These are phyloP conservation scores for Nowickia ferox DNA, from an alignment of 2,888 invertebrate species.

Conservation along the genomic window DNA sequence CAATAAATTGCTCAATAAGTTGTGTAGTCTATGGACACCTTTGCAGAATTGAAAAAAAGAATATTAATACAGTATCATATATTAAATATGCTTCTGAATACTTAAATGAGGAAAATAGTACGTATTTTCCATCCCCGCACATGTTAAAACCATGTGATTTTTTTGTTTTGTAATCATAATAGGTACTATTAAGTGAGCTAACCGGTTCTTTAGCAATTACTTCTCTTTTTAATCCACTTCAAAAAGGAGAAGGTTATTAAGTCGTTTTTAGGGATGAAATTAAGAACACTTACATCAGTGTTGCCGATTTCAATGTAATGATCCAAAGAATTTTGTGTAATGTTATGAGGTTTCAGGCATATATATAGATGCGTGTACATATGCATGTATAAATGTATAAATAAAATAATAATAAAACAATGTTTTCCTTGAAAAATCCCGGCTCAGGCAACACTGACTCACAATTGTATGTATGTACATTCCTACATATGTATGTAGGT, in stretches of 20 bases:
- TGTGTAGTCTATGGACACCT: too few species aligned
- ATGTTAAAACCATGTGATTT: background rate
- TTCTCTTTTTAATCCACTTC: background rate
- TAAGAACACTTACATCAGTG: background rate
- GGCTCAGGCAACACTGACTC: background rate
- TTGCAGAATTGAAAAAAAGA: background rate
- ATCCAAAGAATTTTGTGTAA: too few species aligned
- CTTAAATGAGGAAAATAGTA: background rate
- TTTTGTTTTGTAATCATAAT: constrained; percentile 19
- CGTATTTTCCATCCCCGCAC: constrained; percentile 14
- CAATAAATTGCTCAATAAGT: too few species aligned
- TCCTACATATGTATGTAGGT: background rate
- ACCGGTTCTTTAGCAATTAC: constrained; percentile 65
- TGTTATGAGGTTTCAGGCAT: too few species aligned
- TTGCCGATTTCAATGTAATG: too few species aligned
- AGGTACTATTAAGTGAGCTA: constrained; percentile 50
- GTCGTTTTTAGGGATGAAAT: background rate
- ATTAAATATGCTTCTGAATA: background rate
- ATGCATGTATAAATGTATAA: too few species aligned
- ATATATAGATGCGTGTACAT: too few species aligned
- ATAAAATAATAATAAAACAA: too few species aligned
- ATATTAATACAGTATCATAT: background rate
- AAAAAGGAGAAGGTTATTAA: too few species aligned
- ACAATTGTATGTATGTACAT: background rate
- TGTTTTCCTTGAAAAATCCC: too few species aligned